Evolutionary conservation across 2,113 vertebrate species (phyloP), one percentile per base, ranked within the genome.

Genomic region (Cyrtonyx montezumae): DNA sequence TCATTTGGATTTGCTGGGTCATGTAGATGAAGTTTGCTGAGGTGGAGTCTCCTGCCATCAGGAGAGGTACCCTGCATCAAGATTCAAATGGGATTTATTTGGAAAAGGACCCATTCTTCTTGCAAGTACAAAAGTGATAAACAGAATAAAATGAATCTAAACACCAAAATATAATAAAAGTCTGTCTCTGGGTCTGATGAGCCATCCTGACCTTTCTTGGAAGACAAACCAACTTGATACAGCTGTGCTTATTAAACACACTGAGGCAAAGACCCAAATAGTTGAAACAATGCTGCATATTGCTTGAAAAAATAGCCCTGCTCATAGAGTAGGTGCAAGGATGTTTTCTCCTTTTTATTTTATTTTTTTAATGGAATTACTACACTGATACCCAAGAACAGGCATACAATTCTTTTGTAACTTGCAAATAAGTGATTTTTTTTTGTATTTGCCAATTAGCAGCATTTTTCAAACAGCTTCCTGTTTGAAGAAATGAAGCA

Each of bases 111-210:
- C 34, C 25, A 48, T 84, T 59, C 53, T 73, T 95, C 77, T 95
- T 96, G 88, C 91, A 94, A 90, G 82, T 70, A 88, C 75, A 90
- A 95, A 96, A 91, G 77, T 2, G 2, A 95, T 97, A 96, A 97
- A 96, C 89, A 95, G 81, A 96, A 88, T 87, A 66, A 97, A 95
- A 91, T 84, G 12, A 95, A 92, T 95, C 91, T 96, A 97, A 97
- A 96, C 94, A 95, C 34, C 56, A 81, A 91, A 96, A 95, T 93
- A 91, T 63, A 93, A 68, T 49, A 86, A 94, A 96, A 95, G 82
- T 83, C 86, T 73, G 69, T 82, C 77, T 96, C 91, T 91, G 70
- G 71, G 76, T 79, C 91, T 92, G 87, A 85, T 87, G 90, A 96
- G 84, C 78, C 92, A 84, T 93, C 69, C 73, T 94, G 86, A 95